phyloP scores from a whole-genome alignment of 2,797 vertebrate species.

The Gadopsis bispinosus region DNA sequence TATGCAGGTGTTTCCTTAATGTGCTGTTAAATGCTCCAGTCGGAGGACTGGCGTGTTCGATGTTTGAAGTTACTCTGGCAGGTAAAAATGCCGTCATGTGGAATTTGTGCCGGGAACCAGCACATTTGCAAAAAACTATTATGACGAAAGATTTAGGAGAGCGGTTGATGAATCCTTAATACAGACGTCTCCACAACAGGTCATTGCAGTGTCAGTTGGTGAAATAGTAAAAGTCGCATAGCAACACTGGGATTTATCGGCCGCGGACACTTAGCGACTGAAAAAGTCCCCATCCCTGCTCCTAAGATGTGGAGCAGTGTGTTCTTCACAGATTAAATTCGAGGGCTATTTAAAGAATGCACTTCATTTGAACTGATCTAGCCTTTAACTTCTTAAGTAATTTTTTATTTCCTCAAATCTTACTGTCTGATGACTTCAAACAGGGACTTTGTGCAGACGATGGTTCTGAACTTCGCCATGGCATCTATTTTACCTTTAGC shows the following conservation, averaged over 20 bases:
- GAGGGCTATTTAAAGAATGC: conserved; percentile 60
- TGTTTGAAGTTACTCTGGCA: conserved; percentile 5
- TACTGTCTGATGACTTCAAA: conserved; percentile 16
- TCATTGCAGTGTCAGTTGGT: not conserved
- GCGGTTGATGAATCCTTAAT: not conserved
- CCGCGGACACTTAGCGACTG: conserved; percentile 20
- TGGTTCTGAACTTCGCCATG: conserved; percentile 22
- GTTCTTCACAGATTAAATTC: conserved; percentile 52
- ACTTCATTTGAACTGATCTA: conserved; percentile 58
- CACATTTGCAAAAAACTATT: not conserved
- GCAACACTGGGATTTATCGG: conserved; percentile 27
- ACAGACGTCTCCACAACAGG: not conserved
- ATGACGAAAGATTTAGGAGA: not conserved
- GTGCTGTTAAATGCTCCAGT: conserved; percentile 12
- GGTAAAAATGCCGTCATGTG: conserved; percentile 6
- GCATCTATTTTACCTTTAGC: conserved; percentile 35
- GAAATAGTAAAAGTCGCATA: conserved; percentile 29
- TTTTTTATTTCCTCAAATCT: conserved; percentile 22
- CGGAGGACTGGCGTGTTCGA: not conserved
- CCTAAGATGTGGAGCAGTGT: conserved; percentile 22
- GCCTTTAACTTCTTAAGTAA: conserved; percentile 35
- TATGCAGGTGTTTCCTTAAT: conserved; percentile 19
- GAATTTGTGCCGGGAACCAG: not conserved
- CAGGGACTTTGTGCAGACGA: not conserved
- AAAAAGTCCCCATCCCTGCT: conserved; percentile 20